Base-by-base conservation (phyloP, 92 coral and sea anemone genomes). In the Epizoanthus rinbou region DNA sequence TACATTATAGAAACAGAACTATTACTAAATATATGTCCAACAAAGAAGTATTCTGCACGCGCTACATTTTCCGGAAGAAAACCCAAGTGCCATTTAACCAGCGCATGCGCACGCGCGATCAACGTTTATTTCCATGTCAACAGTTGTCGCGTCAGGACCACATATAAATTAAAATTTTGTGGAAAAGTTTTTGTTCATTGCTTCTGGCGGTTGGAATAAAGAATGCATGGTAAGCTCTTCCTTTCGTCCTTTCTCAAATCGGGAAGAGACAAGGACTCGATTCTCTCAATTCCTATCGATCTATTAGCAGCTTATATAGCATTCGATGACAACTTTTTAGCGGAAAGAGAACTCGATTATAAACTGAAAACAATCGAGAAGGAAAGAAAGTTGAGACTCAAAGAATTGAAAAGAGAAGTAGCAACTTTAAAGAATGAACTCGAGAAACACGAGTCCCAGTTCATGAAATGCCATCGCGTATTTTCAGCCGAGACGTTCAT, bases 391-490 rank as follows among this genome's bases (percentile, higher is more conserved):
- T 37, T 62, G 66, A 65, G 82, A 78, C 62, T 62, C 39, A 78
- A 6, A 7, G 70, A 78, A 62, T 57, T 78, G 13, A 60, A 19
- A 63, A 69, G 82, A 21, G 82, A 78, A 37, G 66, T 78, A 11
- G 58, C 82, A 19, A 57, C 82, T 19, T 43, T 78, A 9, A 78
- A 63, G 52, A 63, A 39, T 18, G 82, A 78, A 78, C 70, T 78
- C 3, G 35, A 24, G 45, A 39, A 78, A 19, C 71, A 60, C 10
- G 71, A 41, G 19, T 13, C 16, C 82, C 82, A 78, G 70, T 78
- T 78, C 25, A 78, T 78, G 82, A 62, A 78, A 41, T 78, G 82
- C 28, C 82, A 78, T 22, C 82, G 82, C 19, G 82, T 78, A 23
- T 78, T 60, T 62, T 78, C 82, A 18, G 82, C 43, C 37, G 82